phyloP scores from a whole-genome alignment of 2,797 vertebrate genomes.

The Hypotaenidia okinawae region DNA sequence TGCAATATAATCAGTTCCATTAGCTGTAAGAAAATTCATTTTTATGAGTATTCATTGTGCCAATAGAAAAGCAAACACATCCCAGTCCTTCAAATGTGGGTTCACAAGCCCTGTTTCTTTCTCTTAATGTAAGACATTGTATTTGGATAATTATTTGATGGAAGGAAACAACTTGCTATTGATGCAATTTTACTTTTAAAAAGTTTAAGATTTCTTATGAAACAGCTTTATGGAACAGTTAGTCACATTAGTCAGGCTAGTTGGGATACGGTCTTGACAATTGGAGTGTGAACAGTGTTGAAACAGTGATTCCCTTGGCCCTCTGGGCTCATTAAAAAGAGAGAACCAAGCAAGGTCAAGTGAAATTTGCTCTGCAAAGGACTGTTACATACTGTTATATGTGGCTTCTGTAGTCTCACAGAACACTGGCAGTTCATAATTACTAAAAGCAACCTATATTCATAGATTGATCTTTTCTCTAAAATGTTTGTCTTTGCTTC shows the following conservation, averaged over 20 bases:
- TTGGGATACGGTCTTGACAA: neutral
- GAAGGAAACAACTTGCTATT: neutral
- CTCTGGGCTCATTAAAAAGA: neutral
- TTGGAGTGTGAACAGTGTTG: neutral
- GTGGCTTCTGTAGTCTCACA: neutral
- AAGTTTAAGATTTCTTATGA: neutral
- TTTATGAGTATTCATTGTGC: neutral
- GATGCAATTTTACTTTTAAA: neutral
- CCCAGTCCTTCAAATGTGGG: neutral
- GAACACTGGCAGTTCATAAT: neutral
- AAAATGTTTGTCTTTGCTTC: neutral
- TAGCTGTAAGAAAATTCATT: neutral
- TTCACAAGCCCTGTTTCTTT: neutral
- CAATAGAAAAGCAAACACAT: neutral
- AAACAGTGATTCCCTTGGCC: neutral
- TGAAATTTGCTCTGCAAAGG: neutral
- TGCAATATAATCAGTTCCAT: neutral
- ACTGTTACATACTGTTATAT: neutral
- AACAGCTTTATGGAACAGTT: neutral
- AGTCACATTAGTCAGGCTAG: neutral
- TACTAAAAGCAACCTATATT: neutral
- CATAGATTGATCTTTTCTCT: neutral
- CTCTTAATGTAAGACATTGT: neutral
- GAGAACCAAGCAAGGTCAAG: neutral
- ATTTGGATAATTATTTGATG: neutral